A percentile compares a stretch with the other conserved stretches of the same genome.
phyloP scores from a whole-genome alignment of 1,140 invertebrate species.

The Halictus rubicundus region DNA sequence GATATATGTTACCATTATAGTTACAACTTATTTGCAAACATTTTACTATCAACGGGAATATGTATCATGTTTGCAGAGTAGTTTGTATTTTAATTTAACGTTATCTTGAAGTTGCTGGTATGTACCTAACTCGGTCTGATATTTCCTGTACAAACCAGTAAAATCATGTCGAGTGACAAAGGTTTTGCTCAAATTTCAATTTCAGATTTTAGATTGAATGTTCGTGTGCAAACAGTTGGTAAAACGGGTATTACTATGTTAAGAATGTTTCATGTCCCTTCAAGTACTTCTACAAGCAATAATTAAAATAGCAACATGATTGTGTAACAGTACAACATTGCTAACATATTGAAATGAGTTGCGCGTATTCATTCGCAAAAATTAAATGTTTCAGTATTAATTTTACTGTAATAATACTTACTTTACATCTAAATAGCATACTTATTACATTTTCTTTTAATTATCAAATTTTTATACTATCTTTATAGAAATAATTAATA shows the following conservation, averaged over 20 bases:
- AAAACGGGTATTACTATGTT: neutral
- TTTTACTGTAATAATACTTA: neutral
- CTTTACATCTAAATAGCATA: neutral
- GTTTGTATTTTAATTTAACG: constrained; percentile 41
- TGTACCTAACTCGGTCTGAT: constrained; percentile 47
- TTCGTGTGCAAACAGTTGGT: neutral
- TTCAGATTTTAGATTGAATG: neutral
- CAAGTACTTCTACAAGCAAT: neutral
- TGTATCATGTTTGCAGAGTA: constrained; percentile 48
- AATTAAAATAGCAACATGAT: neutral
- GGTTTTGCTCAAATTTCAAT: constrained; percentile 16
- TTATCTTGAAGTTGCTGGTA: constrained; percentile 41
- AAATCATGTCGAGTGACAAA: constrained; percentile 22
- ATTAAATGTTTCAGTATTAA: neutral
- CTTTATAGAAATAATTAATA: neutral
- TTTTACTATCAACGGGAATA: constrained; percentile 19
- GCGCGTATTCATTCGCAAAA: neutral
- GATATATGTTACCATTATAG: constrained; percentile 17
- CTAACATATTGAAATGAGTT: neutral
- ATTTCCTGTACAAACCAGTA: constrained; percentile 53
- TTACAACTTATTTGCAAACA: constrained; percentile 23
- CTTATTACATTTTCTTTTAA: neutral
- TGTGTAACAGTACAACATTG: neutral
- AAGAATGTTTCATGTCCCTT: neutral
- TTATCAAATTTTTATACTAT: neutral